Evolutionary conservation across 2,888 invertebrate genomes (phyloP), one percentile per base, ranked within the genome.

Genomic region (Noctuana brunneofusca): DNA sequence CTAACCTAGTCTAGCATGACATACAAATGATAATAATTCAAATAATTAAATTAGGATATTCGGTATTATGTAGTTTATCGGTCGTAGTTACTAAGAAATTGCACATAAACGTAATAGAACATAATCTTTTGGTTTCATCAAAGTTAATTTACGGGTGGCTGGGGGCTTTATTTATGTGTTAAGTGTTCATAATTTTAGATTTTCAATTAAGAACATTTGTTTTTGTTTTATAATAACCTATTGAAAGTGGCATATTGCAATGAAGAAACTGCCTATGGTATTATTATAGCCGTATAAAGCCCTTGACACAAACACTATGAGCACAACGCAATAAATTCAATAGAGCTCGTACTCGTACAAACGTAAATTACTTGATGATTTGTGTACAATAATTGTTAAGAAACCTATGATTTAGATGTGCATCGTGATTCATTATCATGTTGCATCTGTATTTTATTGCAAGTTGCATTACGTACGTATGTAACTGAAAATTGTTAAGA

Each of bases 341-440:
- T 54, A 24, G 35, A 16, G 18, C 54, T 46, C 46, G 27, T 27
- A 27, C 27, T 27, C 49, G 16, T 54, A 48, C 46, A 48, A 48
- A 54, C 49, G 62, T 62, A 55, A 62, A 62, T 62, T 54, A 55
- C 49, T 55, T 14, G 22, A 38, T 49, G 62, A 62, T 62, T 62
- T 62, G 55, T 38, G 8, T 43, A 38, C 41, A 55, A 62, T 62
- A 62, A 49, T 38, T 49, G 35, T 41, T 46, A 27, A 55, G 55
- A 62, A n/a, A 38, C 32, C 38, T 55, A 54, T 54, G 55, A 59
- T 60, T 60, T 60, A 60, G 22, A 22, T 38, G 54, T 27, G 14
- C 12, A 12, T 49, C 48, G 48, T 49, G 49, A 49, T 49, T 49
- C 48, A 16, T 55, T 49, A 38, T 55, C 55, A 35, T 11, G 22